These are phyloP conservation scores for Paracanthobrama guichenoti DNA, from an alignment of 2,113 vertebrate genomes.

Conservation along the genomic window DNA sequence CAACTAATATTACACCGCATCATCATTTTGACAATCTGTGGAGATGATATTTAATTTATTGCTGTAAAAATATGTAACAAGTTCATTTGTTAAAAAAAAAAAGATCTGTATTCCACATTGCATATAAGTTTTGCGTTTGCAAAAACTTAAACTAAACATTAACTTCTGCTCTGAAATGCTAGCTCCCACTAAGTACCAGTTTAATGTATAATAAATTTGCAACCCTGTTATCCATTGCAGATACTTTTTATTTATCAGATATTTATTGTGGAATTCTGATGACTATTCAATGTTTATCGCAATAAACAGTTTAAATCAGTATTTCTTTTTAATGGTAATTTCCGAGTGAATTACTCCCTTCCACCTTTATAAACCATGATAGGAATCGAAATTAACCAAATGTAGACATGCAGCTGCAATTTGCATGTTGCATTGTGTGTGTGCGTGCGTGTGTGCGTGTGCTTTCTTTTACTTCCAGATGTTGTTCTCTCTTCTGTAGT, in stretches of 20 bases:
- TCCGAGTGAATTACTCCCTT: neutral
- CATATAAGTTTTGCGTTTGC: neutral
- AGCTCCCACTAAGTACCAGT: neutral
- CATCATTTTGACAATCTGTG: neutral
- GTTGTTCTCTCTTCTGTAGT: constrained; percentile 76
- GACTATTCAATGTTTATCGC: neutral
- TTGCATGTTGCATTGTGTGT: neutral
- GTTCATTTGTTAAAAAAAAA: neutral
- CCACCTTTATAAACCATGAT: neutral
- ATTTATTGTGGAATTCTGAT: neutral
- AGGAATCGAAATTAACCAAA: neutral
- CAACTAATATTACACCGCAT: neutral
- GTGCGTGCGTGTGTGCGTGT: neutral
- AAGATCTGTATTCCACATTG: neutral
- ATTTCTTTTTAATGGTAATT: neutral
- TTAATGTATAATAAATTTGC: neutral
- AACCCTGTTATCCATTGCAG: neutral
- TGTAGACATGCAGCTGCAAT: neutral
- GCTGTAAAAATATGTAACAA: neutral
- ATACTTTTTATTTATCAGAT: neutral
- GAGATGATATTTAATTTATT: neutral
- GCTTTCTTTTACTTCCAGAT: constrained; percentile 79
- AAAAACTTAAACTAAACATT: too few species aligned
- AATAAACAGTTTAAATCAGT: neutral
- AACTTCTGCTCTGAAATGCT: neutral